Percentiles rank a stretch among this genome's conserved stretches.
phyloP scores from a whole-genome alignment of 2,797 vertebrate species.

The Halcyon chelicuti region DNA sequence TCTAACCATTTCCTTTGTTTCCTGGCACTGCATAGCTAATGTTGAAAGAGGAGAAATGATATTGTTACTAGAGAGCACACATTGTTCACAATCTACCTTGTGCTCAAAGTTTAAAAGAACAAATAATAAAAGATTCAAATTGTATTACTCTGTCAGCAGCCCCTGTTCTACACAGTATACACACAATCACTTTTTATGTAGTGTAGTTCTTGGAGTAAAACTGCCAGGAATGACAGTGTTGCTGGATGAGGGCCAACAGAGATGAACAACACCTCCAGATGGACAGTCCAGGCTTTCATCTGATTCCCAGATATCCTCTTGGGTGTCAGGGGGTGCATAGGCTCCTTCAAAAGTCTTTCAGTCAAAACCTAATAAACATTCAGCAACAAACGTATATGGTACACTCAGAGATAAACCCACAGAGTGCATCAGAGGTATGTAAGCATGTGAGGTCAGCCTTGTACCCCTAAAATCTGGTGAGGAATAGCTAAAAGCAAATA shows the following conservation, averaged over 20 bases:
- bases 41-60: background rate
- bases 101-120: background rate
- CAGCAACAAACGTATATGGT: background rate
- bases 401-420: background rate
- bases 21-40: background rate
- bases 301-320: conserved; percentile 8
- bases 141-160: background rate
- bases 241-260: background rate
- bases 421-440: background rate
- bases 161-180: background rate
- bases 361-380: background rate
- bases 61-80: background rate
- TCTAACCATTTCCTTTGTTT: background rate
- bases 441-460: background rate
- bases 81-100: background rate
- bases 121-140: background rate
- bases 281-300: background rate
- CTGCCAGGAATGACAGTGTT: background rate
- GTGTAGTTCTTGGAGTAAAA: background rate
- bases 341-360: conserved; percentile 35
- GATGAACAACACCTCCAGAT: conserved; percentile 21
- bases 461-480: background rate
- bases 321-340: background rate
- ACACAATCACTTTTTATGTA: background rate
- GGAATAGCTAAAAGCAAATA: background rate